These are phyloP conservation scores for Atta cephalotes DNA, from an alignment of 1,140 invertebrate species.

Conservation along the genomic window DNA sequence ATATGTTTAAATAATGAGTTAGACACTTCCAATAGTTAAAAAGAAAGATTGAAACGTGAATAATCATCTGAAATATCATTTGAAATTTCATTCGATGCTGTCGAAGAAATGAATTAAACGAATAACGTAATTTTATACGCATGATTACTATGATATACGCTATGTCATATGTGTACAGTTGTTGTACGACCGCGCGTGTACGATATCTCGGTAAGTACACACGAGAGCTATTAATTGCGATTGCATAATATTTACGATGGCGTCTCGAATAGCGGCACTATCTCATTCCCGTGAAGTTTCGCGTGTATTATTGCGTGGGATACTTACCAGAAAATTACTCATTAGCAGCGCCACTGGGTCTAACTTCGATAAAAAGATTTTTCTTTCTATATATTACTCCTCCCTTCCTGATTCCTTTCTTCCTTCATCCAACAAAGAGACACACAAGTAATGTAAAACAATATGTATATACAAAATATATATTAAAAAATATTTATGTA, in stretches of 20 bases:
- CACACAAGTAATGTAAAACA: not conserved
- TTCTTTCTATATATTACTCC: not conserved
- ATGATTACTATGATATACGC: not conserved
- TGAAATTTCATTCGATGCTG: not conserved
- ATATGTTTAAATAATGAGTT: too few relatives aligned
- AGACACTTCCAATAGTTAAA: too few relatives aligned
- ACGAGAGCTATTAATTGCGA: constrained; percentile 57
- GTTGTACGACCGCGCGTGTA: constrained; percentile 5
- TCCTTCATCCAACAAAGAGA: not conserved
- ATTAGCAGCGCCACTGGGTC: not conserved
- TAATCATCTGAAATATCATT: not conserved
- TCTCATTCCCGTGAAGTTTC: constrained; percentile 30
- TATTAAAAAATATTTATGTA: not conserved
- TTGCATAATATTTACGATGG: constrained; percentile 61
- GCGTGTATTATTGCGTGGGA: not conserved
- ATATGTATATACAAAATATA: not conserved
- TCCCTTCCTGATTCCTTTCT: too few relatives aligned
- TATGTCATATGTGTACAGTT: constrained; percentile 32
- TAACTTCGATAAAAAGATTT: not conserved
- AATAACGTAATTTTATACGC: constrained; percentile 8
- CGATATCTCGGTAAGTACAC: constrained; percentile 44
- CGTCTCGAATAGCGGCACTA: constrained; percentile 32
- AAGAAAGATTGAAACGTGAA: too few relatives aligned
- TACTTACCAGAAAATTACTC: constrained; percentile 24
- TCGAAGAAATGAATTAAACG: not conserved